phyloP scores from a whole-genome alignment of 2,888 invertebrate genomes.

The Eudemis profundana region DNA sequence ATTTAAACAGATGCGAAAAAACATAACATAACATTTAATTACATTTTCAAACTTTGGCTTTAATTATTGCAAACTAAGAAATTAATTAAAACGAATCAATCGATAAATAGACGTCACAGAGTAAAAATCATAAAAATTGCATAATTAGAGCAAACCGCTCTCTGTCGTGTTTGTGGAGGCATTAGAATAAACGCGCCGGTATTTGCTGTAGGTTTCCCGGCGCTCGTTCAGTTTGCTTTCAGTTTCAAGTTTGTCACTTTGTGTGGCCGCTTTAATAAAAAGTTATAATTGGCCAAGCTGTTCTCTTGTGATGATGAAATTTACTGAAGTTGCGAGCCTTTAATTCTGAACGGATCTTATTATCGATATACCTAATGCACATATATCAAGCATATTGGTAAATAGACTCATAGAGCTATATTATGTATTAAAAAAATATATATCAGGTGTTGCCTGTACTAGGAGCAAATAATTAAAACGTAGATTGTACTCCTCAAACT shows the following conservation, averaged over 20 bases:
- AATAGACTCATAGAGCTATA: too few species aligned
- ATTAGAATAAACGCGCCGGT: slow-evolving; percentile 70
- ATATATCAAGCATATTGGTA: too few species aligned
- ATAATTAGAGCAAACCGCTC: slow-evolving; percentile 48
- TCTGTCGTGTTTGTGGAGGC: slow-evolving; percentile 68
- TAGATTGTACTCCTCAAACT: too few species aligned
- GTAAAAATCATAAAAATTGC: slow-evolving; percentile 38
- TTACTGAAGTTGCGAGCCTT: neutral
- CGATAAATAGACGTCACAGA: slow-evolving; percentile 19
- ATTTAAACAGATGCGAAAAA: too few species aligned
- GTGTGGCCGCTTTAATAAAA: slow-evolving; percentile 64
- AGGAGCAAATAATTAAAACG: too few species aligned
- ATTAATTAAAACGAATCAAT: slow-evolving; percentile 1
- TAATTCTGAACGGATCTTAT: too few species aligned
- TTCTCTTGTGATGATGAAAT: neutral
- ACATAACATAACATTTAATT: too few species aligned
- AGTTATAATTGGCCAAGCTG: slow-evolving; percentile 33
- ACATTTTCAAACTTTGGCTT: too few species aligned
- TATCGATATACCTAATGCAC: too few species aligned
- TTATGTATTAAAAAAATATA: too few species aligned
- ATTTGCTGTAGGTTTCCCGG: slow-evolving; percentile 73
- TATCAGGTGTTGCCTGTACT: too few species aligned
- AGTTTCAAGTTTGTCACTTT: slow-evolving; percentile 75
- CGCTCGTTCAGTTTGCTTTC: slow-evolving; percentile 72
- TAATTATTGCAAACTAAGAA: neutral